Percentiles rank a stretch among this genome's conserved stretches.
Evolutionary conservation across 2,888 invertebrate genomes (phyloP).

Genomic region (Volucella inflata): DNA sequence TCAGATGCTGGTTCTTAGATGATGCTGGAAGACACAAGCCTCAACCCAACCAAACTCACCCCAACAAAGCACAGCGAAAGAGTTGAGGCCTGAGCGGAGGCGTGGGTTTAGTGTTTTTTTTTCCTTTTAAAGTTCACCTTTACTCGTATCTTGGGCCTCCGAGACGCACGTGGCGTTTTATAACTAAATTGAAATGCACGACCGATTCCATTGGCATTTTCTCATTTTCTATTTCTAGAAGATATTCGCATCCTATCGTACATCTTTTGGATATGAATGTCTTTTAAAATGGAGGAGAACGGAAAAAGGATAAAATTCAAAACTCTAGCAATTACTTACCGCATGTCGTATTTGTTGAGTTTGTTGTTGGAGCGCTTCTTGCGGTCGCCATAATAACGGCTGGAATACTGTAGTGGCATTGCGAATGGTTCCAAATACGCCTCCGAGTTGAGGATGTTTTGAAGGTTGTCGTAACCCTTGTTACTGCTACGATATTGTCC

Average conservation of each 20-base stretch:
- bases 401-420: constrained; percentile 80
- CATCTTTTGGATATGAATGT: constrained; percentile 1
- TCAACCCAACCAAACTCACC: too few relatives aligned
- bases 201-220: too few relatives aligned
- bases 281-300: not conserved
- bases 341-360: constrained; percentile 81
- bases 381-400: constrained; percentile 82
- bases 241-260: constrained; percentile 6
- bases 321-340: constrained; percentile 77
- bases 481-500: constrained; percentile 80
- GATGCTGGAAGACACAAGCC: too few relatives aligned
- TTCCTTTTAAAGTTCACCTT: too few relatives aligned
- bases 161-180: too few relatives aligned
- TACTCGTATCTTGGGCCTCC: too few relatives aligned
- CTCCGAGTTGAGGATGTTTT: constrained; percentile 82
- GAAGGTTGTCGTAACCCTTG: constrained; percentile 83
- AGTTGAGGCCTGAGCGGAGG: too few relatives aligned
- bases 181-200: too few relatives aligned
- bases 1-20: too few relatives aligned
- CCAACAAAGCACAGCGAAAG: too few relatives aligned
- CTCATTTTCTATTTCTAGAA: not conserved
- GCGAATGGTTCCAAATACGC: constrained; percentile 82
- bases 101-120: too few relatives aligned
- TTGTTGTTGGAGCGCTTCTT: constrained; percentile 83
- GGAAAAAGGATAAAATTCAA: not conserved